Conservation (phyloP, 2,888 invertebrate genomes). For the Arctia plantaginis region DNA sequence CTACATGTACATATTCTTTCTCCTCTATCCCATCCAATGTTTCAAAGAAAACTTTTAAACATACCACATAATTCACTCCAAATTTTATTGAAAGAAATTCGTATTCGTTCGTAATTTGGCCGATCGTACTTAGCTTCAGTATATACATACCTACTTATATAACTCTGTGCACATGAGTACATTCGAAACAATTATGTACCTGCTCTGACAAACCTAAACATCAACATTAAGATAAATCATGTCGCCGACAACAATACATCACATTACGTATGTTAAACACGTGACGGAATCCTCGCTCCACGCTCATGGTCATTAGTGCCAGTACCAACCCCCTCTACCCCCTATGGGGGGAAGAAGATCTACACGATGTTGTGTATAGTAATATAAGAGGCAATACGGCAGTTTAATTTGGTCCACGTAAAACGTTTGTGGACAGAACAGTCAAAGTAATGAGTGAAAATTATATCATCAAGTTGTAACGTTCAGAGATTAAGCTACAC, state of each 20-base stretch:
- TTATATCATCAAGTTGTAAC: neutral
- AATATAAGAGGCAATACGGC: neutral
- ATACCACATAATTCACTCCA: no score
- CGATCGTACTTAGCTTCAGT: no score
- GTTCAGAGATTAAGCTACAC: neutral
- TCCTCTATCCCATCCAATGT: no score
- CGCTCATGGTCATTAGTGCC: slow-evolving; percentile 10
- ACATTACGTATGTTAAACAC: slow-evolving; percentile 12
- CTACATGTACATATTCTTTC: no score
- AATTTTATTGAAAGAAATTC: no score
- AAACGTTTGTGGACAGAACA: neutral
- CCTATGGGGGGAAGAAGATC: no score
- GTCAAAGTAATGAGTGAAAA: neutral
- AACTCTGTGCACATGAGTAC: neutral
- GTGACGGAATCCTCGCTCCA: neutral
- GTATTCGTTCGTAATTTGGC: no score
- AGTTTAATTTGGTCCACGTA: slow-evolving; percentile 12
- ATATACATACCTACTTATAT: neutral
- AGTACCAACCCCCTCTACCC: neutral
- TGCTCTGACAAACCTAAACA: neutral
- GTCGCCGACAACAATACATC: neutral
- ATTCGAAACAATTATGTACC: neutral
- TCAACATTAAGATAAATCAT: slow-evolving; percentile 1
- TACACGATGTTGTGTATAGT: neutral
- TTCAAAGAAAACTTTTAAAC: no score